Evolutionary conservation across 1,140 invertebrate genomes (phyloP), one percentile per base, ranked within the genome.

Genomic region (Micrasema minimum): DNA sequence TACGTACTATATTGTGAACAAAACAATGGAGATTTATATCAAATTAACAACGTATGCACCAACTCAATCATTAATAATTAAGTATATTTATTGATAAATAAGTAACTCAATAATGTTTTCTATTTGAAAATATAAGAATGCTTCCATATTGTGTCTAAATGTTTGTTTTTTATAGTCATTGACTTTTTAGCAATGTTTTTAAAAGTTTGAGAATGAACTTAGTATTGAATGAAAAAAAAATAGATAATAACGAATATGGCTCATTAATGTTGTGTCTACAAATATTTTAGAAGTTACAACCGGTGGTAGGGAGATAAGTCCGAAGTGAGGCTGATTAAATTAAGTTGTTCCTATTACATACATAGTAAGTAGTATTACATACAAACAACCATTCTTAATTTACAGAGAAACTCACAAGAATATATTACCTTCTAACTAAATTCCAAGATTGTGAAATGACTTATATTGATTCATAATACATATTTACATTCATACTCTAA

Each of bases 251-350:
- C 22, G 26, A 31, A 41, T 69, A 48, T 41, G 38, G 66, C 66
- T 69, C 66, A 53, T 69, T n/a, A 59, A 23, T 48, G 66, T 69
- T 69, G 59, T 62, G 67, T 62, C 61, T 68, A 71, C 69, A 74
- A 74, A 68, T 51, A 66, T 70, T 48, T 55, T 65, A 73, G 67
- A 20, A 53, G 16, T 53, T 11, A 53, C 16, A 20, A 53, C 20
- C 12, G 5, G 20, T 12, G 20, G 4, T 53, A 16, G 50, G 50
- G 11, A 53, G 26, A 4, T 31, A 31, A 31, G 26, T 31, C 26
- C 26, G 26, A 31, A 4, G 26, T 74, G 72, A 74, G 72, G 72
- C 72, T 74, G 72, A 74, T 74, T 31, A 64, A 70, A 70, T 22
- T 74, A 74, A 74, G 72, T 10, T 14, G 26, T 35, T 57, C 10